phyloP scores from a whole-genome alignment of 2,888 invertebrate species.

The Caenorhabditis macrosperma region DNA sequence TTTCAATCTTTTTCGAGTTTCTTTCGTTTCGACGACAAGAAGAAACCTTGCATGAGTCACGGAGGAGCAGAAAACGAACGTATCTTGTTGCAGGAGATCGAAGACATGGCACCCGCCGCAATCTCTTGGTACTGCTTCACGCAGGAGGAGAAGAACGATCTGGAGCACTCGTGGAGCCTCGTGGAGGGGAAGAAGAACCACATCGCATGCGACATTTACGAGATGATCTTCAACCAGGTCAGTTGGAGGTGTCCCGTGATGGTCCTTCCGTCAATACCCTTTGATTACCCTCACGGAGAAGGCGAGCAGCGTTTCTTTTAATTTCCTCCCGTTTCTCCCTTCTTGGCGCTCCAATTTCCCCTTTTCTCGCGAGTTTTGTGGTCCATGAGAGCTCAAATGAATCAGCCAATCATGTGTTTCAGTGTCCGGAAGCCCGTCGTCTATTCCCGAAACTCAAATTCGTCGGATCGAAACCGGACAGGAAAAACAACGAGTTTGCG shows the following conservation, averaged over 20 bases:
- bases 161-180: constrained; percentile 65
- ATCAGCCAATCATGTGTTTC: constrained; percentile 38
- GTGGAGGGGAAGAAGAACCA: constrained; percentile 65
- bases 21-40: constrained; percentile 1
- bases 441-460: constrained; percentile 75
- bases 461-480: constrained; percentile 66
- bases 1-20: constrained; percentile 43
- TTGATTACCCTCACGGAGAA: constrained; percentile 4
- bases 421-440: constrained; percentile 72
- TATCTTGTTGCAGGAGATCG: constrained; percentile 41
- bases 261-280: constrained; percentile 11
- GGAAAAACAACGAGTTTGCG: constrained; percentile 72
- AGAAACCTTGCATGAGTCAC: constrained; percentile 47
- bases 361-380: neutral
- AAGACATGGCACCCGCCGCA: constrained; percentile 54
- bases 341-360: constrained; percentile 28
- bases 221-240: constrained; percentile 78
- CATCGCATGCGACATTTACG: constrained; percentile 72
- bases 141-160: constrained; percentile 66
- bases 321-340: constrained; percentile 31
- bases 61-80: constrained; percentile 7
- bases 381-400: constrained; percentile 11
- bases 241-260: neutral
- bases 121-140: constrained; percentile 69
- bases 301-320: neutral